These are phyloP conservation scores for Graptemys geographica DNA, from an alignment of 2,797 vertebrate genomes.

Conservation along the genomic window DNA sequence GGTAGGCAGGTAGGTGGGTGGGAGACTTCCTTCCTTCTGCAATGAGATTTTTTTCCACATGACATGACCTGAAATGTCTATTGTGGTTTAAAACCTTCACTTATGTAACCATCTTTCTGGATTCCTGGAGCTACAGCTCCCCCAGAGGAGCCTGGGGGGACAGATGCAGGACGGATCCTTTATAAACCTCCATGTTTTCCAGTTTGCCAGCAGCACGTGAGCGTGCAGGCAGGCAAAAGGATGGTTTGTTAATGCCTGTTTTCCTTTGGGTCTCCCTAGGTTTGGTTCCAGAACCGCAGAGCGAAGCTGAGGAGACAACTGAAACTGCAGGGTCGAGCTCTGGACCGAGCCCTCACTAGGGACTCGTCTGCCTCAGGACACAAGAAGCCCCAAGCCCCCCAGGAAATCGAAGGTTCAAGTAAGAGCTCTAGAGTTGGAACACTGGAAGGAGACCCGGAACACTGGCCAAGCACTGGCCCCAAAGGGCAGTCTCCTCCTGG, in stretches of 20 bases:
- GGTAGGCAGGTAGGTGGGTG: no score
- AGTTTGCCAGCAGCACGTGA: not conserved
- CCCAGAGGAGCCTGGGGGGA: not conserved
- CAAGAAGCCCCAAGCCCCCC: not conserved
- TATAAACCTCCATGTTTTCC: not conserved
- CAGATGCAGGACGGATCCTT: not conserved
- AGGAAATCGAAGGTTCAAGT: not conserved
- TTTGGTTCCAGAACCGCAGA: slow-evolving; percentile 91
- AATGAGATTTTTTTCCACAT: not conserved
- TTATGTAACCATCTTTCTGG: not conserved
- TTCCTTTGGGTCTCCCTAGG: slow-evolving; percentile 69
- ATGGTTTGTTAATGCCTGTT: not conserved
- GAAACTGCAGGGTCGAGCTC: slow-evolving; percentile 81
- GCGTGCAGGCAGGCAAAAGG: not conserved
- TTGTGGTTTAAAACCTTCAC: not conserved
- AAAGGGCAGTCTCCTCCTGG: not conserved
- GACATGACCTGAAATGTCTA: not conserved
- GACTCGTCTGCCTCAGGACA: slow-evolving; percentile 54
- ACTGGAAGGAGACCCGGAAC: not conserved
- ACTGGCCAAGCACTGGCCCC: slow-evolving; percentile 41
- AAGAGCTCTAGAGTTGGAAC: not conserved
- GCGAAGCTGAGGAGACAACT: slow-evolving; percentile 91
- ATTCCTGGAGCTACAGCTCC: not conserved
- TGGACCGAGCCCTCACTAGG: slow-evolving; percentile 41
- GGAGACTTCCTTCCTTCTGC: not conserved